phyloP scores from a whole-genome alignment of 2,888 invertebrate genomes.

The Bruchidius siliquastri region DNA sequence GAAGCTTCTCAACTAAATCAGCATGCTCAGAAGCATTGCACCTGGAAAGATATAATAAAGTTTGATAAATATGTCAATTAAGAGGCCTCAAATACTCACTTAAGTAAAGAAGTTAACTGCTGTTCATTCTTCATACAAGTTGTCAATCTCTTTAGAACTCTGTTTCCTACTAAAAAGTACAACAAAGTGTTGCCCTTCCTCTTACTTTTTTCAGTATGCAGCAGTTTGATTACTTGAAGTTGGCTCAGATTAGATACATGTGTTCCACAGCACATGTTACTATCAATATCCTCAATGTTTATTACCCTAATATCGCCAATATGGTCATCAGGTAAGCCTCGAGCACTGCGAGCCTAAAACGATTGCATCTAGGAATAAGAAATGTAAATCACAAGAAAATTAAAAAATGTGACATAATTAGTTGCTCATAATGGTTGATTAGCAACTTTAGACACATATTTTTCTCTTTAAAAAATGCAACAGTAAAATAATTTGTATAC shows the following conservation, averaged over 20 bases:
- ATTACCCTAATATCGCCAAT: constrained; percentile 72
- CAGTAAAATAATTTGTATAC: too few species aligned
- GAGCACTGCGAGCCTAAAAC: constrained; percentile 55
- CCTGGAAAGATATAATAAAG: constrained; percentile 47
- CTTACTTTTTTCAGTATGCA: constrained; percentile 69
- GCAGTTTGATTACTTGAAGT: constrained; percentile 62
- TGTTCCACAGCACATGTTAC: constrained; percentile 85
- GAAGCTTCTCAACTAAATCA: constrained; percentile 69
- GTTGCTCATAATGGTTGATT: too few species aligned
- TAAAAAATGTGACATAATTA: too few species aligned
- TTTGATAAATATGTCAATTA: background rate
- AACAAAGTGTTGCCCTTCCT: constrained; percentile 59
- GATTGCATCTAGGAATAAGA: background rate
- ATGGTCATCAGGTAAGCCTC: constrained; percentile 77
- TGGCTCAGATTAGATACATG: constrained; percentile 74
- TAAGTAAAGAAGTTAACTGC: constrained; percentile 62
- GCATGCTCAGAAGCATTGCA: constrained; percentile 66
- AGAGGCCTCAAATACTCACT: constrained; percentile 52
- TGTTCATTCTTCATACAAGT: constrained; percentile 63
- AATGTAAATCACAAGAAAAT: too few species aligned
- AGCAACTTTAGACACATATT: too few species aligned
- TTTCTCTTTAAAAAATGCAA: too few species aligned
- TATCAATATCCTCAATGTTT: constrained; percentile 69
- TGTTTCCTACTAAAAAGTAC: constrained; percentile 68
- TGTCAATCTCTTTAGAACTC: constrained; percentile 61